Conservation (phyloP, 1,140 invertebrate genomes). For the Tetragonula clypearis region DNA sequence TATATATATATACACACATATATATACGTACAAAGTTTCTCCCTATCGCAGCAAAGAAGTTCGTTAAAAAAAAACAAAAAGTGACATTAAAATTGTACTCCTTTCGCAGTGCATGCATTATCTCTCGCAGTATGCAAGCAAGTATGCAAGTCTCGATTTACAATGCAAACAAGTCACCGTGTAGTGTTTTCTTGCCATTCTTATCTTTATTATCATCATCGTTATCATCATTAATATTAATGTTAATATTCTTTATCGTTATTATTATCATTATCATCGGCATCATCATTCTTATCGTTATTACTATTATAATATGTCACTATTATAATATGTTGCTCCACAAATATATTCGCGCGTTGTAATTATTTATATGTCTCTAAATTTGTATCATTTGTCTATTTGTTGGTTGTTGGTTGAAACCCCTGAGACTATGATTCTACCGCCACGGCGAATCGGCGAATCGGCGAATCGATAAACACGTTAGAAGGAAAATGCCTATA, state of each 20-base stretch:
- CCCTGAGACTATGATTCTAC: conserved; percentile 77
- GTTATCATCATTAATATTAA: conserved; percentile 35
- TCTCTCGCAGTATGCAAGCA: neutral
- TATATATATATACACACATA: neutral
- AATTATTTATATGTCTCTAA: conserved; percentile 63
- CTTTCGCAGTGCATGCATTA: neutral
- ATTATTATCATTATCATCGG: conserved; percentile 6
- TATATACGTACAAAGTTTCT: neutral
- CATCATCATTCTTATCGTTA: conserved; percentile 10
- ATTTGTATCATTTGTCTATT: conserved; percentile 65
- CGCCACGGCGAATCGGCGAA: conserved; percentile 75
- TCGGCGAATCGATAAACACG: conserved; percentile 68
- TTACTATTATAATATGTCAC: conserved; percentile 33
- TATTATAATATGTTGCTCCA: conserved; percentile 60
- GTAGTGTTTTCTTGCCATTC: conserved; percentile 6
- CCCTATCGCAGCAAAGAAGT: neutral
- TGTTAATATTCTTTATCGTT: conserved; percentile 34
- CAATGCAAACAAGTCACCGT: conserved; percentile 3
- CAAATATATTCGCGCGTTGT: conserved; percentile 61
- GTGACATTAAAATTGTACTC: neutral
- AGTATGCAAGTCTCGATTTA: neutral
- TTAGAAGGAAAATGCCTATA: conserved; percentile 45
- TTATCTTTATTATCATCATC: conserved; percentile 47
- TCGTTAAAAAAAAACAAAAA: neutral
- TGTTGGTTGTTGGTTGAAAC: conserved; percentile 67